These are phyloP conservation scores for Ips nitidus DNA, from an alignment of 1,140 invertebrate species.

Conservation along the genomic window DNA sequence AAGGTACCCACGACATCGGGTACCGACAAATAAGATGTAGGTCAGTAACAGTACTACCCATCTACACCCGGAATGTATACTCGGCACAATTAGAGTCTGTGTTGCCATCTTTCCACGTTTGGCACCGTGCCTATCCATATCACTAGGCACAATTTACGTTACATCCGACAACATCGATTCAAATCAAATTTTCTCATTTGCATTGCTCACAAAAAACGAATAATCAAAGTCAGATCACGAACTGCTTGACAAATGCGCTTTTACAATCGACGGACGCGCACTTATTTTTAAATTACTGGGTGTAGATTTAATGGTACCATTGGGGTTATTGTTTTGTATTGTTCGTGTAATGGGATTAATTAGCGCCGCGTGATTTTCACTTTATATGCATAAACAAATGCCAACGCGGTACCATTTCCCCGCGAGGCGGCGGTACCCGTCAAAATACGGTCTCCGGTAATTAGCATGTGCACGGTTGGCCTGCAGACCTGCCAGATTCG, in stretches of 20 bases:
- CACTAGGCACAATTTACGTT: background rate
- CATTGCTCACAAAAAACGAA: background rate
- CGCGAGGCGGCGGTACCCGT: background rate
- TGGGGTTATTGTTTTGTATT: conserved; percentile 3
- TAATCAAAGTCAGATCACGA: background rate
- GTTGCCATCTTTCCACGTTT: background rate
- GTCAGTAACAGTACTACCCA: conserved; percentile 8
- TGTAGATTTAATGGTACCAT: conserved; percentile 11
- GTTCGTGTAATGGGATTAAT: background rate
- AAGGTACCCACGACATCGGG: background rate
- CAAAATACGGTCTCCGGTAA: background rate
- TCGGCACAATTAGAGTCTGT: background rate
- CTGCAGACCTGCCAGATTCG: conserved; percentile 6
- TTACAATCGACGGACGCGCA: background rate
- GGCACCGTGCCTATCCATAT: background rate
- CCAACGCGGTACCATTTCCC: background rate
- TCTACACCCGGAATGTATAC: conserved; percentile 8
- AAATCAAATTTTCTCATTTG: background rate
- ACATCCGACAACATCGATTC: background rate
- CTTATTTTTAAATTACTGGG: conserved; percentile 6
- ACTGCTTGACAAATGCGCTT: background rate
- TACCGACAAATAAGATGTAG: conserved; percentile 4
- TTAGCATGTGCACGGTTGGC: background rate
- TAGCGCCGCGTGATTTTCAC: conserved; percentile 1
- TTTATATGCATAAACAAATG: background rate